Conservation (phyloP, 2,113 vertebrate genomes). For the Motacilla alba region DNA sequence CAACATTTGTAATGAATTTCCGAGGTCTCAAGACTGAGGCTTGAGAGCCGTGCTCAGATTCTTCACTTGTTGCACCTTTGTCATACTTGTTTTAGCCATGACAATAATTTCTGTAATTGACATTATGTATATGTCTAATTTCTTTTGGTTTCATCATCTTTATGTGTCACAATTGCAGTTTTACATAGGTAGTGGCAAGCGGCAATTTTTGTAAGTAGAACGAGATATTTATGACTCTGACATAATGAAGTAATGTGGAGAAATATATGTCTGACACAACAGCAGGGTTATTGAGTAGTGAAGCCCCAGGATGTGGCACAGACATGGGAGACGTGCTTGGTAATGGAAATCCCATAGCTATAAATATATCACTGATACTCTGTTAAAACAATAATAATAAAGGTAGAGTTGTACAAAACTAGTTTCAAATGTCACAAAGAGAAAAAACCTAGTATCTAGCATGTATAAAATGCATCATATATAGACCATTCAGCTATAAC, state of each 20-base stretch:
- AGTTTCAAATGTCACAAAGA: neutral
- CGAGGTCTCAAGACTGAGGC: neutral
- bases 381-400: neutral
- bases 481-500: neutral
- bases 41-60: neutral
- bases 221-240: neutral
- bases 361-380: neutral
- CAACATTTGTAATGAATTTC: neutral
- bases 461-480: neutral
- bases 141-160: neutral
- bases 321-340: fast-evolving
- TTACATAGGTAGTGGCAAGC: neutral
- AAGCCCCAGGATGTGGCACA: neutral
- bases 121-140: neutral
- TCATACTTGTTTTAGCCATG: neutral
- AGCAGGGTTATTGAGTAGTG: neutral
- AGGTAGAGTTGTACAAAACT: neutral
- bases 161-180: neutral
- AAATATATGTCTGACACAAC: neutral
- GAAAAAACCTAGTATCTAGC: neutral
- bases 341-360: neutral
- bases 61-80: neutral
- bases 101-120: neutral
- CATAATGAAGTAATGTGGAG: neutral
- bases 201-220: neutral